Percentiles rank a stretch among this genome's conserved stretches.
These are phyloP conservation scores for Drosophila vallismaia DNA, from an alignment of 2,888 invertebrate species.

Conservation along the genomic window DNA sequence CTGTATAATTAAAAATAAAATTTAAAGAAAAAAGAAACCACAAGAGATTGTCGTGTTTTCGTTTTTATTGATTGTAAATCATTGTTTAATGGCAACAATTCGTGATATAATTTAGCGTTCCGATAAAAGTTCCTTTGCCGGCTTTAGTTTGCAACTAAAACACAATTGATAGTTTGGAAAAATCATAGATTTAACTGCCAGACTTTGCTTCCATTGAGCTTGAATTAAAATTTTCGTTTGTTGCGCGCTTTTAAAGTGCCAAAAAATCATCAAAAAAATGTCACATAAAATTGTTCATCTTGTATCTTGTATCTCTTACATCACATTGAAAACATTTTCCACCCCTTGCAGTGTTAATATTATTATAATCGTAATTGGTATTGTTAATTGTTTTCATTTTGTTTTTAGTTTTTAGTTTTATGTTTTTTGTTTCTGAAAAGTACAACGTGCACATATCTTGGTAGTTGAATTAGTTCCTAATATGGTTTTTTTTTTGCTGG, in stretches of 20 bases:
- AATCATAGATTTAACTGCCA: conserved; percentile 46
- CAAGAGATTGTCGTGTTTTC: conserved; percentile 10
- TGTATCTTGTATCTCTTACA: conserved; percentile 59
- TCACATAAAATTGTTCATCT: conserved; percentile 68
- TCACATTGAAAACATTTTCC: conserved; percentile 69
- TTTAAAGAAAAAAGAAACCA: background rate
- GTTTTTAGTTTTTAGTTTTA: conserved; percentile 19
- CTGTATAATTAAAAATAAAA: conserved; percentile 10
- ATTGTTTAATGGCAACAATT: conserved; percentile 68
- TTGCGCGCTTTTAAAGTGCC: conserved; percentile 60
- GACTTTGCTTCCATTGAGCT: conserved; percentile 32
- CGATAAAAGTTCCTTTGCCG: conserved; percentile 47
- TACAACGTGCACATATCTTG: conserved; percentile 75
- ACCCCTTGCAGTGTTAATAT: conserved; percentile 30
- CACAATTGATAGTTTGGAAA: conserved; percentile 56
- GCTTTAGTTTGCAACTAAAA: conserved; percentile 59
- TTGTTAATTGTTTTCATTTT: conserved; percentile 37
- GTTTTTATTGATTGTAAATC: conserved; percentile 61
- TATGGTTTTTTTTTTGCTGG: conserved; percentile 38
- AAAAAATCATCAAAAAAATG: conserved; percentile 62
- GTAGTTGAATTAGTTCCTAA: conserved; percentile 53
- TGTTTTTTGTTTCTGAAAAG: conserved; percentile 61
- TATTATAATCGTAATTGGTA: conserved; percentile 42
- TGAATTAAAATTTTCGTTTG: conserved; percentile 49
- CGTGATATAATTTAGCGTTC: conserved; percentile 48